Percentiles rank a stretch among this genome's conserved stretches.
These are phyloP conservation scores for Frankliniella intonsa DNA, from an alignment of 2,888 invertebrate genomes.

Conservation along the genomic window DNA sequence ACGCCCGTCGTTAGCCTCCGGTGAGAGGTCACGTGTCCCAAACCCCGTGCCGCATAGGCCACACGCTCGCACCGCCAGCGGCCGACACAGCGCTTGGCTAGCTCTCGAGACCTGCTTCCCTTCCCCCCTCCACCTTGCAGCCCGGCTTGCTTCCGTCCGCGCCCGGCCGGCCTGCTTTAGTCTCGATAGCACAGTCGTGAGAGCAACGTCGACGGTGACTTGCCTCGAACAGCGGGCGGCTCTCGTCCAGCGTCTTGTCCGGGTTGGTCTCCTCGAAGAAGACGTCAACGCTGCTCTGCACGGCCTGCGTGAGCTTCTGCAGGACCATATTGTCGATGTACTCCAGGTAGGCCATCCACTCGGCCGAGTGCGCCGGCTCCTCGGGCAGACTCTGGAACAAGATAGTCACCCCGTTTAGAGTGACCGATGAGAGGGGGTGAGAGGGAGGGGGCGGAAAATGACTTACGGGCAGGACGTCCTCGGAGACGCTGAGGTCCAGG, in stretches of 20 bases:
- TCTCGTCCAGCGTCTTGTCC: slow-evolving; percentile 52
- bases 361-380: slow-evolving; percentile 1
- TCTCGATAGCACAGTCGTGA: too few species aligned
- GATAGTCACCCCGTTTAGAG: too few species aligned
- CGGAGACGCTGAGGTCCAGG: slow-evolving; percentile 1
- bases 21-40: neutral
- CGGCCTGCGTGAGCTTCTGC: slow-evolving; percentile 11
- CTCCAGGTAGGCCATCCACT: slow-evolving; percentile 59
- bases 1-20: too few species aligned
- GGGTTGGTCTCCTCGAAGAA: slow-evolving; percentile 59
- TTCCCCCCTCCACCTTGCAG: too few species aligned
- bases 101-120: neutral
- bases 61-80: neutral
- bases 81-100: neutral
- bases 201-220: neutral
- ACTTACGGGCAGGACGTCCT: slow-evolving; percentile 12
- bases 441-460: neutral
- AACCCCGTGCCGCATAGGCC: too few species aligned
- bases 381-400: neutral
- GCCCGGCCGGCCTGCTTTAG: too few species aligned
- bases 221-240: slow-evolving; percentile 66
- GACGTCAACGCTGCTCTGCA: slow-evolving; percentile 51
- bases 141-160: too few species aligned
- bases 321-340: slow-evolving; percentile 61
- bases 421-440: neutral